Evolutionary conservation across 2,797 vertebrate species (phyloP), one percentile per base, ranked within the genome.

Genomic region (Gambelia wislizenii): DNA sequence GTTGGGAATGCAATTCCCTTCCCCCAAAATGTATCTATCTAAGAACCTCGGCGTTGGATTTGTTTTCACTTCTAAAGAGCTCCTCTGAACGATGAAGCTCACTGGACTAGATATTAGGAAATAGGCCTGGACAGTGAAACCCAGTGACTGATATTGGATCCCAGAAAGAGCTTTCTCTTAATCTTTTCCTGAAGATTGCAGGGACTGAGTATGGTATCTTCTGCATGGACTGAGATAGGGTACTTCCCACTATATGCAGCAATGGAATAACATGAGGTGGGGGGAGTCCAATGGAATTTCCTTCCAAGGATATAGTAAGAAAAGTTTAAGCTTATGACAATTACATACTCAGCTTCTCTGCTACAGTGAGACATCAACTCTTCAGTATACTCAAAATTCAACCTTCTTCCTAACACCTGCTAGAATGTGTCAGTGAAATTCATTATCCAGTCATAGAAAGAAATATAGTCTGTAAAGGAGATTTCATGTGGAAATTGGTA

Each of bases 401-500:
- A 12, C 13, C 74, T 1, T 61, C 30, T 78, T 44, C 25, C 61
- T 88, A 56, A 36, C 25, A 33, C 44, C n/a, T 81, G 61, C 36
- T 70, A 75, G 59, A 82, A 75, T 33, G 27, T 78, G 6, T 33
- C 36, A 76, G 13, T 52, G 7, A 44, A 59, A 85, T 83, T 88
- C 56, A 67, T 30, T 77, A n/a, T 76, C n/a, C 25, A 42, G 25
- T 77, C n/a, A 64, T 39, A 39, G 22, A 85, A 85, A 30, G 33
- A 81, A 81, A 89, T 54, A 49, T 39, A 83, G 59, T 44, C 36
- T 27, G 74, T n/a, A n/a, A 20, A 75, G n/a, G 39, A 49, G 16
- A 70, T 2, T 54, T 82, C 78, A n/a, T 75, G 77, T 13, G 36
- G 54, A 74, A 49, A 85, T 74, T 89, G 42, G 25, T 81, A 81